phyloP scores from a whole-genome alignment of 2,797 vertebrate genomes.

The Podarcis siculus region DNA sequence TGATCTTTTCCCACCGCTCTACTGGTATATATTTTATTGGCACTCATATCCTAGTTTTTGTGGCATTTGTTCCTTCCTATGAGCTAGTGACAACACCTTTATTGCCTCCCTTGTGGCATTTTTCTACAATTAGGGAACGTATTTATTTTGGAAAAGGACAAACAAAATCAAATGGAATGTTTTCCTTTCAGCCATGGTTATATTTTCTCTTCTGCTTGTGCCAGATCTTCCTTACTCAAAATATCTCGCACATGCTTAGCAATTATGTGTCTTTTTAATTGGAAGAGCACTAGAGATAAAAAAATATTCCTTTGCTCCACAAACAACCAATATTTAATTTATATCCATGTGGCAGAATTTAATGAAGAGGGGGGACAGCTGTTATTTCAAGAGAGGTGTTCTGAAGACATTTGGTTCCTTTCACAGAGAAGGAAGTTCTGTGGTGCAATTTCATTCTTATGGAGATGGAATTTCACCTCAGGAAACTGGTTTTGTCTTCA shows the following conservation, averaged over 20 bases:
- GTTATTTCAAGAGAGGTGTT: conserved; percentile 30
- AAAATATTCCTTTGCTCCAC: conserved; percentile 10
- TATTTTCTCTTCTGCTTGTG: conserved; percentile 11
- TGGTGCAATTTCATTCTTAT: not conserved
- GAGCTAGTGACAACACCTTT: not conserved
- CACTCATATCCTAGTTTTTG: not conserved
- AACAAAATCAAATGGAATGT: not conserved
- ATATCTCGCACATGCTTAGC: conserved; percentile 5
- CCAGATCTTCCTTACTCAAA: conserved; percentile 28
- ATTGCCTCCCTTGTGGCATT: not conserved
- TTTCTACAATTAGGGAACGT: not conserved
- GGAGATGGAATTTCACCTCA: not conserved
- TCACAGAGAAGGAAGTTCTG: conserved; percentile 23
- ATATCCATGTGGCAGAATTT: conserved; percentile 33
- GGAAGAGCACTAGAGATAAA: not conserved
- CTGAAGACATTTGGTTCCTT: conserved; percentile 29
- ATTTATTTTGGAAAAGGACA: not conserved
- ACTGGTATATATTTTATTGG: not conserved
- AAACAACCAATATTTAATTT: conserved; percentile 37
- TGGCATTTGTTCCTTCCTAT: not conserved
- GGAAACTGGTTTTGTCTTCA: not conserved
- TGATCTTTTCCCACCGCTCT: not conserved
- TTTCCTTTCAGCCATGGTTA: not conserved
- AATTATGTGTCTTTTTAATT: conserved; percentile 28
- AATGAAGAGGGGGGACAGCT: conserved; percentile 30